Conservation (phyloP, 2,113 vertebrate species). For the Montifringilla adamsi region DNA sequence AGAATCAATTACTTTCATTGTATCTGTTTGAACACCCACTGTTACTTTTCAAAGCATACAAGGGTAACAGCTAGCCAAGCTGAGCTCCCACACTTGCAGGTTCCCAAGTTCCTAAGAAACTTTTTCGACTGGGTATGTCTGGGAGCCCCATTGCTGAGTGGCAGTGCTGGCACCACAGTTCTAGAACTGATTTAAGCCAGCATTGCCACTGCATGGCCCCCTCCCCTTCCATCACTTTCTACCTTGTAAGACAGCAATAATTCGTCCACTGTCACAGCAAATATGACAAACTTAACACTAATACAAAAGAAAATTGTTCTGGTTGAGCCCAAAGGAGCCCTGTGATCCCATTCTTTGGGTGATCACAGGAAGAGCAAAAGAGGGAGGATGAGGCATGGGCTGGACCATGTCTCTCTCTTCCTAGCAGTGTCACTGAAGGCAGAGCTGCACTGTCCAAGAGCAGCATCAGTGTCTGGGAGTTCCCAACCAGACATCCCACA, state of each 20-base stretch:
- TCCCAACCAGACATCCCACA: rapidly evolving
- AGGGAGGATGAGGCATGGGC: background rate
- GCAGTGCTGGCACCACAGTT: background rate
- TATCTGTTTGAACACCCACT: background rate
- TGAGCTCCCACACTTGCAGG: rapidly evolving
- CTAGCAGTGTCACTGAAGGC: background rate
- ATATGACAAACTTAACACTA: rapidly evolving
- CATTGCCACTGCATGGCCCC: background rate
- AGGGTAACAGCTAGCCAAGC: background rate
- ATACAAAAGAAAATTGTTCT: background rate
- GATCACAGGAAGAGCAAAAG: background rate
- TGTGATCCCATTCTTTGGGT: background rate
- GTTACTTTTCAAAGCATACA: background rate
- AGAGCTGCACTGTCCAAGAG: background rate
- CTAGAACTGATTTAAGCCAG: background rate
- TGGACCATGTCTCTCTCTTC: background rate
- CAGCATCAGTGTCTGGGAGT: background rate
- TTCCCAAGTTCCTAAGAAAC: background rate
- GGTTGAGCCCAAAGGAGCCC: background rate
- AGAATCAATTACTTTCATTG: background rate
- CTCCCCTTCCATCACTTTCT: background rate
- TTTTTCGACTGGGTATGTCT: background rate
- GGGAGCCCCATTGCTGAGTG: background rate
- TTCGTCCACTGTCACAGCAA: background rate
- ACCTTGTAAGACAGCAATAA: background rate